Evolutionary conservation across 2,113 vertebrate genomes (phyloP), one percentile per base, ranked within the genome.

Genomic region (Electrona antarctica): DNA sequence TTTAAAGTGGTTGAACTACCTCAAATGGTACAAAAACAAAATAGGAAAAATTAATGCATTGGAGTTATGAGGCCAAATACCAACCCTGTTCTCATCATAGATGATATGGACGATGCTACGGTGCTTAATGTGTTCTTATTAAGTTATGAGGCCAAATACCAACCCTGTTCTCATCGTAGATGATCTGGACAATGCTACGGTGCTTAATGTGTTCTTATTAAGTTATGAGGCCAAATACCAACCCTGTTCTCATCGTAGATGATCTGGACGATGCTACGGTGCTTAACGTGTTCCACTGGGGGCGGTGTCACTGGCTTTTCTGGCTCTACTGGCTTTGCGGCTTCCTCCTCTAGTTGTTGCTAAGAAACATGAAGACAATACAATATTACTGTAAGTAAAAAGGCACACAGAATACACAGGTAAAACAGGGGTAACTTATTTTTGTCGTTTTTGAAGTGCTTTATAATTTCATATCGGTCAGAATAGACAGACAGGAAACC

Each of bases 291-390:
- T 71, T 99, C 98, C 92, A 99, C 97, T 0, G 98, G 98, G 82
- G 97, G 97, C 77, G 97, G 98, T 62, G 98, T 98, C 87, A 96
- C 95, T 10, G 98, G 97, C 93, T 95, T 95, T 91, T 98, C 98
- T 0, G 97, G 98, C 94, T 99, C 97, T 9, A 96, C 93, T 61
- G 98, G 97, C 90, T 99, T 99, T 1, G 98, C 97, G 48, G 98
- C 97, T 94, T 99, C 98, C 91, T 98, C 97, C 89, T 99, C 98
- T 8, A 99, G 94, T 93, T 99, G 97, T 99, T 99, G 98, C 98
- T 99, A 94, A 89, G 92, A 95, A 80, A 81, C 58, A 85, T 71
- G 85, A 76, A 82, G 56, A 81, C 74, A 90, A 84, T 76, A 83
- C 33, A 71, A 41, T 41, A 41, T 41, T 41, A 41, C 66, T 69